Evolutionary conservation across 2,113 vertebrate species (phyloP).

Genomic region (Lepus europaeus): DNA sequence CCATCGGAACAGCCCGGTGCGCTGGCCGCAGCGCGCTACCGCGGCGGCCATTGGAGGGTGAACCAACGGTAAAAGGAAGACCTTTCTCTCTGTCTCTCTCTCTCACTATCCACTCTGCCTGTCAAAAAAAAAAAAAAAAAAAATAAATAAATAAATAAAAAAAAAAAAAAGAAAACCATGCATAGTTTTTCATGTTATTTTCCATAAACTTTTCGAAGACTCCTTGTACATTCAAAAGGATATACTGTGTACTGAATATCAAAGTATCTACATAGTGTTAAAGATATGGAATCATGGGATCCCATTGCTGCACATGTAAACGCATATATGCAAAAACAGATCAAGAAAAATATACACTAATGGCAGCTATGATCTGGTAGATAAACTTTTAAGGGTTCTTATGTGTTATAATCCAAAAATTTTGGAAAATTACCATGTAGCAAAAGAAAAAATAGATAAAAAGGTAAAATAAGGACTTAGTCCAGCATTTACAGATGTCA

Average conservation of each 20-base stretch:
- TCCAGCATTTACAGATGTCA: not conserved
- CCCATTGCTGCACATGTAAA: constrained; percentile 6
- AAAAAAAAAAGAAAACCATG: no score
- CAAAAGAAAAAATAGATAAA: not conserved
- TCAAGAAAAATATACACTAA: not conserved
- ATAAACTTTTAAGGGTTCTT: not conserved
- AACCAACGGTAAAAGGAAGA: no score
- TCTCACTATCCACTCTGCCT: no score
- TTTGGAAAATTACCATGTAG: not conserved
- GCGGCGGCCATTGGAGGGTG: no score
- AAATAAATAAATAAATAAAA: no score
- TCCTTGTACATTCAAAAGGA: not conserved
- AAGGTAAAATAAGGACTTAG: not conserved
- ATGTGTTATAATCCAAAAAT: not conserved
- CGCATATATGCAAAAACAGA: not conserved
- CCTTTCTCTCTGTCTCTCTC: no score
- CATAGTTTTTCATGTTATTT: no score
- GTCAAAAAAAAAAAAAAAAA: no score
- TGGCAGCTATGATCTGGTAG: not conserved
- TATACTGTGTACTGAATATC: not conserved
- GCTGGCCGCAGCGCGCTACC: no score
- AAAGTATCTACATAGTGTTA: not conserved
- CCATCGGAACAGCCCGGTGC: no score
- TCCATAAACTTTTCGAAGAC: no score
- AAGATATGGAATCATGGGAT: not conserved